Evolutionary conservation across 2,888 invertebrate species (phyloP), one percentile per base, ranked within the genome.

Genomic region (Nyleta sp.): DNA sequence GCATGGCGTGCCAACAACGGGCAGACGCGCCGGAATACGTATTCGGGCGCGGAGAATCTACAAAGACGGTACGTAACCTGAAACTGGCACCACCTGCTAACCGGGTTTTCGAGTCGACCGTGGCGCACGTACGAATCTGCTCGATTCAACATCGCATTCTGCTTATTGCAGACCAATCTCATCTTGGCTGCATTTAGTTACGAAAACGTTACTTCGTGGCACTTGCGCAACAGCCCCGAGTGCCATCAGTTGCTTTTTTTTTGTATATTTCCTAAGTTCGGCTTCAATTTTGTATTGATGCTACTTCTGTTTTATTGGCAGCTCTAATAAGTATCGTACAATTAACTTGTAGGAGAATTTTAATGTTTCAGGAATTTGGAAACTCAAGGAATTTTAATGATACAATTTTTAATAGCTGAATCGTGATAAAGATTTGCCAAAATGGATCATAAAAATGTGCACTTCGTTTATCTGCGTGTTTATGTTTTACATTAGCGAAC

Each of bases 1-100:
- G 88, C 87, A 90, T 90, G 89, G 89, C 89, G 88, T 88, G 89
- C 87, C 86, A 87, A 86, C 83, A 85, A 84, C 78, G 82, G 81
- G 86, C 86, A 86, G 89, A 87, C 86, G 84, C 70, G 82, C 82
- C 81, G 83, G 84, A 86, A 87, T 85, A 85, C 83, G 85, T 85
- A 86, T 86, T 85, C 83, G 84, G 82, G 72, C 44, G 76, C 40
- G 50, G 76, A 68, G 81, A 87, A 87, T 87, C 85, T 83, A 84
- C 85, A 82, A 85, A 86, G 87, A 88, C 86, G 86, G 87, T 87
- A 85, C 82, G 88, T 88, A 89, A 89, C 86, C 82, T 75, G 87
- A 88, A 86, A 87, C 87, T 86, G 86, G 86, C 85, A 87, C 83
- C 85, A 85, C 80, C 80, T 76, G 79, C 79, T 80, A 80, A 80